phyloP scores from a whole-genome alignment of 2,888 invertebrate genomes.

The Euzetes globulus region DNA sequence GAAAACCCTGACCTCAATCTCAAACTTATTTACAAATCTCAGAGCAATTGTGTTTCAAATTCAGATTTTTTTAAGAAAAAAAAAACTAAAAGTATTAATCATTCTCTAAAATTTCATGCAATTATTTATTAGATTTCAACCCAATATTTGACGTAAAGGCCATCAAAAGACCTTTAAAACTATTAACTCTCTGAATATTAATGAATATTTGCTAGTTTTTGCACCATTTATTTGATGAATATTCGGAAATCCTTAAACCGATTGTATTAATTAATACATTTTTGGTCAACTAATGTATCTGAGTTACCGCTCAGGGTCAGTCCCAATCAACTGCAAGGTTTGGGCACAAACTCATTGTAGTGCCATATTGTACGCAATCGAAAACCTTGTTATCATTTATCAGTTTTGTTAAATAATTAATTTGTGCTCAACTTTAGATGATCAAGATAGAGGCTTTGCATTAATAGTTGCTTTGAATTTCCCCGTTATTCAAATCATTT shows the following conservation, averaged over 20 bases:
- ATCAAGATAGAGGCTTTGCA: too few relatives aligned
- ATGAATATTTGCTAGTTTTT: too few relatives aligned
- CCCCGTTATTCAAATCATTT: too few relatives aligned
- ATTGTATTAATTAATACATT: neutral
- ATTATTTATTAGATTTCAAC: neutral
- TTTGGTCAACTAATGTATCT: neutral
- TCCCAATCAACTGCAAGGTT: too few relatives aligned
- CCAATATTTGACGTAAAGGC: conserved; percentile 4
- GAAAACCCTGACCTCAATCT: conserved; percentile 11
- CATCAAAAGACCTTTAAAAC: neutral
- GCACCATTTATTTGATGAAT: neutral
- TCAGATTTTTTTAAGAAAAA: neutral
- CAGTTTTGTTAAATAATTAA: too few relatives aligned
- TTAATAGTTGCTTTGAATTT: too few relatives aligned
- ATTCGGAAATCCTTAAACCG: neutral
- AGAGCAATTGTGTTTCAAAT: neutral
- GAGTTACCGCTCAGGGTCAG: too few relatives aligned
- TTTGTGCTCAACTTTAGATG: too few relatives aligned
- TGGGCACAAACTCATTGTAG: too few relatives aligned
- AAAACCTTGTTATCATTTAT: too few relatives aligned
- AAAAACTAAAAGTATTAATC: neutral
- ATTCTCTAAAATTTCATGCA: neutral
- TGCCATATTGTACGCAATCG: too few relatives aligned
- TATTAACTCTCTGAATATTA: too few relatives aligned
- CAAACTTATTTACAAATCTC: neutral